Evolutionary conservation across 37 sponge, comb jelly and placozoan species (phyloP), one percentile per base, ranked within the genome.

Genomic region (Crambe crambe): DNA sequence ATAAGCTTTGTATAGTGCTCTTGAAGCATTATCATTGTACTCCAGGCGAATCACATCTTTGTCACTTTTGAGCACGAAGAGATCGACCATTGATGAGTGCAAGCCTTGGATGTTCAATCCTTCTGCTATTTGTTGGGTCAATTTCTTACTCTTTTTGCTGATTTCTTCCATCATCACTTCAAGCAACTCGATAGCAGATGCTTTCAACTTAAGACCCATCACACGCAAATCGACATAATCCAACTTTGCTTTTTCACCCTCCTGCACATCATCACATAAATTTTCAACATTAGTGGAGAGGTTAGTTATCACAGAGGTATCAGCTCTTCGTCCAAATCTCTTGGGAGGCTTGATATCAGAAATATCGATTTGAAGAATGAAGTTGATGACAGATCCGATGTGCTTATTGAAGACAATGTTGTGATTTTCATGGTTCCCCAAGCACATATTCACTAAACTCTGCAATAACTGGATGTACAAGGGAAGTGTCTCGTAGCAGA

Each of bases 391-490:
- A 23, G 88, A 89, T 12, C 88, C 34, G 31, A 92, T 83, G 36
- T 88, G 85, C 29, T 67, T 70, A 41, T 92, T 80, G 69, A 77
- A 84, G 4, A 88, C 64, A n/a, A 83, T 80, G 26, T 54, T n/a
- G 35, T 92, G 93, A 43, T 92, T 92, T 56, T 80, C 37, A 54
- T 69, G 73, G 70, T 88, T 88, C 22, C 92, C 92, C 30, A 88
- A 82, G 76, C 88, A 70, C 78, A 88, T 76, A 70, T 88, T 83
- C 30, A 81, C 75, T 57, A 88, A 70, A 1, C 86, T 90, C 57
- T 90, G 86, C 43, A 90, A 65, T 23, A 90, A 81, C 10, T 71
- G 82, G 57, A 81, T 77, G 20, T 82, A 74, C 12, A 94, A 79
- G n/a, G 70, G 77, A 58, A 91, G 75, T 4, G 89, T 92, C 44